A percentile compares a stretch with the other conserved stretches of the same genome.
These are phyloP conservation scores for Whitmania pigra DNA, from an alignment of 1,140 invertebrate genomes.

Conservation along the genomic window DNA sequence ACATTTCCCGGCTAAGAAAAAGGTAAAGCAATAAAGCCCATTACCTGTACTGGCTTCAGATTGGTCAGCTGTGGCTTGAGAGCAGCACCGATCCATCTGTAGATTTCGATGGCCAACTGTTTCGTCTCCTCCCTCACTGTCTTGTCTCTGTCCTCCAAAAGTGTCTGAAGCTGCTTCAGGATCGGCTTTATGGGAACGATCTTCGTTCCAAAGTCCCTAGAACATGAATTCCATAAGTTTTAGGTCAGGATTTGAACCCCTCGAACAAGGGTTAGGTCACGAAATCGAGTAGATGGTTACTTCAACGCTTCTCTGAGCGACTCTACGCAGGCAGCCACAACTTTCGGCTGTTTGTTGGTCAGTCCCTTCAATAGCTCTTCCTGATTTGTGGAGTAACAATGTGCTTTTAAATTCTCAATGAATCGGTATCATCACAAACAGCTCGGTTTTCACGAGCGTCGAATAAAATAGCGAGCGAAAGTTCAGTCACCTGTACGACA, in stretches of 20 bases:
- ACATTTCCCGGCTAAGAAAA: not conserved
- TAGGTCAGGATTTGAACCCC: not conserved
- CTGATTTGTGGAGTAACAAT: constrained; percentile 35
- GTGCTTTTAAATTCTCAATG: not conserved
- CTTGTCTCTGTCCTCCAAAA: constrained; percentile 83
- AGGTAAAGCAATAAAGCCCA: constrained; percentile 7
- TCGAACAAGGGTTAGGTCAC: not conserved
- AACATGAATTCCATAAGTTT: not conserved
- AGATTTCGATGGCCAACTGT: constrained; percentile 73
- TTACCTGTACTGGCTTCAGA: constrained; percentile 67
- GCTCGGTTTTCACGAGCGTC: not conserved
- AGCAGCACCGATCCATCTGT: constrained; percentile 74
- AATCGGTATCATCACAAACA: no score
- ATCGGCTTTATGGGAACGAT: constrained; percentile 75
- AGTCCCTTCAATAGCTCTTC: constrained; percentile 86
- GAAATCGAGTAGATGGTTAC: constrained; percentile 34
- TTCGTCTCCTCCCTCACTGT: constrained; percentile 80
- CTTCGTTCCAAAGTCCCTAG: constrained; percentile 69
- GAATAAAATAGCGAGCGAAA: not conserved
- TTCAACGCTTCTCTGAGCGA: constrained; percentile 60
- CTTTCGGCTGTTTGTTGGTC: constrained; percentile 85
- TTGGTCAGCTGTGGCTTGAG: constrained; percentile 71
- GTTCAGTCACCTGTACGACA: constrained; percentile 36
- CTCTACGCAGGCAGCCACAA: constrained; percentile 69
- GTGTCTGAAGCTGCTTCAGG: constrained; percentile 67